A percentile compares a stretch with the other conserved stretches of the same genome.
Evolutionary conservation across 2,113 vertebrate genomes (phyloP).

Genomic region (Aegithalos caudatus): DNA sequence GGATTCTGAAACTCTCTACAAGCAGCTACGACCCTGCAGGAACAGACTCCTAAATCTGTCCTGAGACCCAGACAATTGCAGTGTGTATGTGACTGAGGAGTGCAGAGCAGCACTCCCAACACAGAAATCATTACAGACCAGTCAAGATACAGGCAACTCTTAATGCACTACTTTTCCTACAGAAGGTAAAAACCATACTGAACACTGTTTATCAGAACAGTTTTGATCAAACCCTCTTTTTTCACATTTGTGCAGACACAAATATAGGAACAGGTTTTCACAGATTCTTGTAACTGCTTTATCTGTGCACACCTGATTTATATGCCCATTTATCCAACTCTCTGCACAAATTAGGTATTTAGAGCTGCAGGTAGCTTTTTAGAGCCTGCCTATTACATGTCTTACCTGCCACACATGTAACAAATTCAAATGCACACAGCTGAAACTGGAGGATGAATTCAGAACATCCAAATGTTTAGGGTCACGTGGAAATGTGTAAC

Average conservation of each 20-base stretch:
- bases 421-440: background rate
- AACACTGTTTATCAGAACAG: background rate
- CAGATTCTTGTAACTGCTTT: background rate
- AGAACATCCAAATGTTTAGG: background rate
- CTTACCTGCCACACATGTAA: background rate
- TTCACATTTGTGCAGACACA: background rate
- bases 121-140: background rate
- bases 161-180: background rate
- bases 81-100: background rate
- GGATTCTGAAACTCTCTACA: background rate
- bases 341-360: background rate
- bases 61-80: background rate
- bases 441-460: background rate
- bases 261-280: background rate
- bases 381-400: background rate
- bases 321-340: background rate
- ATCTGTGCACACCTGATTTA: background rate
- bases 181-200: background rate
- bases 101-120: background rate
- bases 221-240: background rate
- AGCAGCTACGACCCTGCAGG: background rate
- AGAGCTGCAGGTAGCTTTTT: background rate
- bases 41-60: background rate
- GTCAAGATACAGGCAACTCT: fast-evolving
- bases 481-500: background rate